A percentile compares a stretch with the other conserved stretches of the same genome.
Conservation (phyloP, 2,888 invertebrate genomes). For the Melolontha melolontha region DNA sequence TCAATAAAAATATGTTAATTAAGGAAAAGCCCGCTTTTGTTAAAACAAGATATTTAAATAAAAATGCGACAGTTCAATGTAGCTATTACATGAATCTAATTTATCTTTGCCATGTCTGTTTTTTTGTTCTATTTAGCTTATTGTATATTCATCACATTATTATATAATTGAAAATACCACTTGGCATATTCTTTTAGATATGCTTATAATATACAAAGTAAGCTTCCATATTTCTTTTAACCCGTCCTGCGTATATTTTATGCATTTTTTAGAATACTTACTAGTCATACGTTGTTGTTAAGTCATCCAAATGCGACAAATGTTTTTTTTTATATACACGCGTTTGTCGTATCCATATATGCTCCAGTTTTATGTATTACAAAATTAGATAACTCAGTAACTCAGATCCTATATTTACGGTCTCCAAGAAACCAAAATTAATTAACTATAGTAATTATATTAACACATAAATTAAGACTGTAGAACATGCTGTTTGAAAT, state of each 20-base stretch:
- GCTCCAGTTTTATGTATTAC: conserved; percentile 22
- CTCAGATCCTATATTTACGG: conserved; percentile 8
- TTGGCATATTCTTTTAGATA: too few relatives aligned
- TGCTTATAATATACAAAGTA: too few relatives aligned
- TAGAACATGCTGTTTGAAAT: conserved; percentile 41
- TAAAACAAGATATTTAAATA: too few relatives aligned
- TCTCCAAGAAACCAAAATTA: conserved; percentile 20
- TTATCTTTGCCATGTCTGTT: too few relatives aligned
- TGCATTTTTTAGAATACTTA: conserved; percentile 19
- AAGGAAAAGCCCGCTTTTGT: too few relatives aligned
- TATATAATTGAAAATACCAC: too few relatives aligned
- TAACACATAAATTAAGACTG: conserved; percentile 42
- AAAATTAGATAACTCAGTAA: conserved; percentile 18
- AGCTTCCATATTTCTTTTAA: too few relatives aligned
- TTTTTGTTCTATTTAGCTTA: too few relatives aligned
- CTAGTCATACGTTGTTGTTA: conserved; percentile 44
- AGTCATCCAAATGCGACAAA: conserved; percentile 33
- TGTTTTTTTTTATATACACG: conserved; percentile 29
- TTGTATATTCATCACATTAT: too few relatives aligned
- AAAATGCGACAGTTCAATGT: too few relatives aligned
- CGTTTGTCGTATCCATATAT: conserved; percentile 11
- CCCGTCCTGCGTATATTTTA: not conserved
- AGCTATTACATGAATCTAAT: too few relatives aligned
- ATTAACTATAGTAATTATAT: conserved; percentile 32
- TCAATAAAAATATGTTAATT: too few relatives aligned